These are phyloP conservation scores for Sminthurides aquaticus DNA, from an alignment of 2,888 invertebrate genomes.

Conservation along the genomic window DNA sequence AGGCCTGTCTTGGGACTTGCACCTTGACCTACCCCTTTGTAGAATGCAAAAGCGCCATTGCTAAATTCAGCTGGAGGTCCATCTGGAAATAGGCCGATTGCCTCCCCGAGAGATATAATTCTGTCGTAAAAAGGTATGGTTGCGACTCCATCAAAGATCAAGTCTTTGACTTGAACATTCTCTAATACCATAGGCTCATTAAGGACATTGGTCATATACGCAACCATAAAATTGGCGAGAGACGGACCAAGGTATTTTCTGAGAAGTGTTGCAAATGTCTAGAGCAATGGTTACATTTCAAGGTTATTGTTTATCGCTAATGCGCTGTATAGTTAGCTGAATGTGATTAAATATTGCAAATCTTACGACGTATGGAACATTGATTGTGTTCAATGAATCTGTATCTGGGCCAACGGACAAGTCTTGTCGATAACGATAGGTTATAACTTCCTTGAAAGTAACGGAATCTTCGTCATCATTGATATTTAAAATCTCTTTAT, in stretches of 20 bases:
- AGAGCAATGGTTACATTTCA: too few species aligned
- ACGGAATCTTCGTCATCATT: slow-evolving; percentile 16
- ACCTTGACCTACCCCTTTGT: slow-evolving; percentile 27
- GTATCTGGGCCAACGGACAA: slow-evolving; percentile 2
- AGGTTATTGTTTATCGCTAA: too few species aligned
- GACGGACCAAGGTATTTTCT: neutral
- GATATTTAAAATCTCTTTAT: slow-evolving; percentile 3
- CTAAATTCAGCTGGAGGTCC: slow-evolving; percentile 23
- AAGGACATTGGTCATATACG: neutral
- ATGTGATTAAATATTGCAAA: too few species aligned
- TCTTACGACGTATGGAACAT: slow-evolving; percentile 14
- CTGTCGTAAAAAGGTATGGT: slow-evolving; percentile 8
- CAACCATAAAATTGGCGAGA: neutral
- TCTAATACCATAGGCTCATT: slow-evolving; percentile 13
- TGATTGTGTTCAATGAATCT: slow-evolving; percentile 6
- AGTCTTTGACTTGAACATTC: slow-evolving; percentile 18
- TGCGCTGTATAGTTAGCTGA: neutral
- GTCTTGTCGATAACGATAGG: slow-evolving; percentile 8
- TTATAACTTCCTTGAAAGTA: slow-evolving; percentile 11
- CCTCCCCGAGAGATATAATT: neutral
- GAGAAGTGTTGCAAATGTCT: slow-evolving; percentile 2
- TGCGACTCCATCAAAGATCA: slow-evolving; percentile 23
- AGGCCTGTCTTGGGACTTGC: neutral
- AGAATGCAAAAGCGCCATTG: slow-evolving; percentile 28
- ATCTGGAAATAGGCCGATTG: neutral